Percentiles rank a stretch among this genome's conserved stretches.
phyloP scores from a whole-genome alignment of 1,140 invertebrate genomes.

The Gryon sp. region DNA sequence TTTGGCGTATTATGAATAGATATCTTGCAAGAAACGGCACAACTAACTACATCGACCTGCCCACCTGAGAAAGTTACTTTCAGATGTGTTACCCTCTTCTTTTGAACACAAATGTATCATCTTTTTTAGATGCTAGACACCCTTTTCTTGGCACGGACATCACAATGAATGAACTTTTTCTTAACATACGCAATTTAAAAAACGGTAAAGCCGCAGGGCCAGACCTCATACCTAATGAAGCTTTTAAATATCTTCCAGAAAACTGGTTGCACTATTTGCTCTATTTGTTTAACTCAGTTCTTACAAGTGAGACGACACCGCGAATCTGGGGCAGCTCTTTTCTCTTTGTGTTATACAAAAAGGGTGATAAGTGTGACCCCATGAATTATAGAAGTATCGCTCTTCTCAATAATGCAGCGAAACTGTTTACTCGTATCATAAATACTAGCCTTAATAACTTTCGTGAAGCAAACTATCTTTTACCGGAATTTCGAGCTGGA shows the following conservation, averaged over 20 bases:
- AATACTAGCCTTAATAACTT: neutral
- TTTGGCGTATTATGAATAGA: too few species aligned
- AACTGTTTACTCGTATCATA: conserved; percentile 9
- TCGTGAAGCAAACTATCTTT: neutral
- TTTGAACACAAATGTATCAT: neutral
- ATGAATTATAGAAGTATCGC: conserved; percentile 8
- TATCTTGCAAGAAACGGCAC: too few species aligned
- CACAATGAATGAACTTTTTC: neutral
- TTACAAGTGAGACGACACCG: neutral
- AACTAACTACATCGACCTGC: too few species aligned
- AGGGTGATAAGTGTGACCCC: neutral
- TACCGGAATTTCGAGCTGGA: conserved; percentile 5
- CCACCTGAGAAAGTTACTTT: neutral
- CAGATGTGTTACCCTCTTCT: neutral
- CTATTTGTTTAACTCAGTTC: neutral
- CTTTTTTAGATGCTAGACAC: neutral
- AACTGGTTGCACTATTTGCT: neutral
- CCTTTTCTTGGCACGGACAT: neutral
- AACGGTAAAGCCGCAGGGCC: neutral
- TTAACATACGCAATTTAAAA: neutral
- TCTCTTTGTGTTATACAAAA: conserved; percentile 15
- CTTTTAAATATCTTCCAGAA: neutral
- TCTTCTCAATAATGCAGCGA: neutral
- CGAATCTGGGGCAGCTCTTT: neutral
- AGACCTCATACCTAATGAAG: neutral